Conservation (phyloP, 2,888 invertebrate species). For the Drosophila cyrtoloma region DNA sequence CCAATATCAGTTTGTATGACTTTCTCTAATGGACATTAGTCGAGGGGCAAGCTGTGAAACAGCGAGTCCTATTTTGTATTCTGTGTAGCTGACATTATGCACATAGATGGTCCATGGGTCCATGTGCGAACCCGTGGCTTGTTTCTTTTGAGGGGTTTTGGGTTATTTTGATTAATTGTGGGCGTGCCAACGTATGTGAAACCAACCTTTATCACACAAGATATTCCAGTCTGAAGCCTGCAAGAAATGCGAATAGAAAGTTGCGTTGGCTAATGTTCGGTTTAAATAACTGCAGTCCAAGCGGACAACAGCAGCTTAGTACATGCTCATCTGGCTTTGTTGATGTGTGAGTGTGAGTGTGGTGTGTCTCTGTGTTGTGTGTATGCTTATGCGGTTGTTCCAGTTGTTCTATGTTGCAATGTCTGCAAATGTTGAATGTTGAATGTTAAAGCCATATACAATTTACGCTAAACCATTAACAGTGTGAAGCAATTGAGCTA, state of each 20-base stretch:
- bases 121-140: neutral
- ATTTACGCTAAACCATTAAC: constrained; percentile 57
- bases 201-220: constrained; percentile 85
- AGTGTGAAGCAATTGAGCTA: constrained; percentile 59
- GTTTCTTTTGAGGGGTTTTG: neutral
- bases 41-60: neutral
- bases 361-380: constrained; percentile 12
- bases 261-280: constrained; percentile 69
- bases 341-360: constrained; percentile 27
- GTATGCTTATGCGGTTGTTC: constrained; percentile 30
- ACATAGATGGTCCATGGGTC: constrained; percentile 7
- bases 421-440: constrained; percentile 51
- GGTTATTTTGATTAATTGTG: constrained; percentile 10
- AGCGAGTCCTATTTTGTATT: constrained; percentile 20
- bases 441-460: constrained; percentile 65
- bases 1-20: neutral
- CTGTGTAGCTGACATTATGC: constrained; percentile 10
- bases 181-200: constrained; percentile 58
- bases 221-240: constrained; percentile 84
- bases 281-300: constrained; percentile 56
- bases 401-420: constrained; percentile 44
- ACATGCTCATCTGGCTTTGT: constrained; percentile 59
- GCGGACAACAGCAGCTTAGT: constrained; percentile 48
- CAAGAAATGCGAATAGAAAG: constrained; percentile 78
- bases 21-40: neutral